Percentiles rank a stretch among this genome's conserved stretches.
Evolutionary conservation across 2,797 vertebrate species (phyloP).

Genomic region (Xerus rutilus): DNA sequence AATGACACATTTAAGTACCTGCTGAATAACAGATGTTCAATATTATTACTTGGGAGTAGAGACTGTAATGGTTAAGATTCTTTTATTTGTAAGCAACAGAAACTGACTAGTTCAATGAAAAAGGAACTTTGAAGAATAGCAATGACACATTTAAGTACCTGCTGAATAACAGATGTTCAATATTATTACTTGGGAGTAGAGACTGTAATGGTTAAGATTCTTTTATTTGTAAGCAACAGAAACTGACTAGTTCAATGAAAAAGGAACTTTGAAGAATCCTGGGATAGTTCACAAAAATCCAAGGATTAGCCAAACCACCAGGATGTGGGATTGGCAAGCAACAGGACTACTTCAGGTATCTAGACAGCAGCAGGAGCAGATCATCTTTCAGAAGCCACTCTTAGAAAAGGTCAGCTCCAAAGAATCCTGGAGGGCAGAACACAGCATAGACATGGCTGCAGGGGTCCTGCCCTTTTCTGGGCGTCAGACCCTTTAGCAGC

Average conservation of each 20-base stretch:
- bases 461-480: neutral
- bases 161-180: neutral
- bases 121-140: neutral
- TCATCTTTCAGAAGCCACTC: neutral
- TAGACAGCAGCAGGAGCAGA: neutral
- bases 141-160: neutral
- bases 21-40: neutral
- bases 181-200: neutral
- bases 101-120: neutral
- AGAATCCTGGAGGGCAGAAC: neutral
- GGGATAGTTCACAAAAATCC: neutral
- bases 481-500: neutral
- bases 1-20: neutral
- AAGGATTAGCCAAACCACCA: neutral
- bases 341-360: neutral
- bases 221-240: conserved; percentile 2
- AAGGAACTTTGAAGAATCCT: neutral
- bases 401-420: neutral
- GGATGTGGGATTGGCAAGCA: neutral
- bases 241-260: neutral
- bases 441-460: neutral
- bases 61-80: neutral
- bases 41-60: neutral
- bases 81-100: conserved; percentile 2
- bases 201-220: neutral